Conservation (phyloP, 2,113 vertebrate species). For the Dermatemys mawii region DNA sequence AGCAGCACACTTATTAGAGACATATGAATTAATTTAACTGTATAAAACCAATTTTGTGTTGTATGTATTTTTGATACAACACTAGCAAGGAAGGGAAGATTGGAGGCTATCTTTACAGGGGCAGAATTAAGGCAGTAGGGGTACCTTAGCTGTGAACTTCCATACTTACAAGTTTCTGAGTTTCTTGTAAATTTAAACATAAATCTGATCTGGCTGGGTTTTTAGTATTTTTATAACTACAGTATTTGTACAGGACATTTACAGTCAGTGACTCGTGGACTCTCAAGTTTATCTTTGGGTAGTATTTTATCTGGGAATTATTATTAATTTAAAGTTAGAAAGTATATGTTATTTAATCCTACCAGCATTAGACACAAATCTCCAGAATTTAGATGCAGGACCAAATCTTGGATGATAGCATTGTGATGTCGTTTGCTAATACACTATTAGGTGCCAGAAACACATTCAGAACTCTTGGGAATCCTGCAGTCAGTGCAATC, state of each 20-base stretch:
- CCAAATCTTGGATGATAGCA: background rate
- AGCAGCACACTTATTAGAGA: background rate
- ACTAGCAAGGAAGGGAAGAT: background rate
- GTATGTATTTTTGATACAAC: background rate
- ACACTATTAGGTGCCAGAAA: background rate
- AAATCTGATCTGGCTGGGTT: background rate
- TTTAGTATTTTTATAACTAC: background rate
- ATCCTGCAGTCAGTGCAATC: background rate
- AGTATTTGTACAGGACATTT: background rate
- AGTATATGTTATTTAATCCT: background rate
- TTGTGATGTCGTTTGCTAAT: background rate
- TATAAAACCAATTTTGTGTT: background rate
- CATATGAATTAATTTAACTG: fast-evolving
- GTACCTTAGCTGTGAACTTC: background rate
- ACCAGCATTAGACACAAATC: background rate
- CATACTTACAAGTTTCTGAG: background rate
- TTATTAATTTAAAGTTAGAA: background rate
- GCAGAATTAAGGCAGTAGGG: background rate
- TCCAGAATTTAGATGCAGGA: background rate
- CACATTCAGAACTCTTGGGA: background rate
- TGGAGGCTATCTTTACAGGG: background rate
- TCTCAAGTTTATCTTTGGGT: background rate
- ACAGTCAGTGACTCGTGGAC: background rate
- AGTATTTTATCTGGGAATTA: background rate
- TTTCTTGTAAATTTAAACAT: background rate